phyloP scores from a whole-genome alignment of 2,113 vertebrate species.

The Oenanthe oenanthe region DNA sequence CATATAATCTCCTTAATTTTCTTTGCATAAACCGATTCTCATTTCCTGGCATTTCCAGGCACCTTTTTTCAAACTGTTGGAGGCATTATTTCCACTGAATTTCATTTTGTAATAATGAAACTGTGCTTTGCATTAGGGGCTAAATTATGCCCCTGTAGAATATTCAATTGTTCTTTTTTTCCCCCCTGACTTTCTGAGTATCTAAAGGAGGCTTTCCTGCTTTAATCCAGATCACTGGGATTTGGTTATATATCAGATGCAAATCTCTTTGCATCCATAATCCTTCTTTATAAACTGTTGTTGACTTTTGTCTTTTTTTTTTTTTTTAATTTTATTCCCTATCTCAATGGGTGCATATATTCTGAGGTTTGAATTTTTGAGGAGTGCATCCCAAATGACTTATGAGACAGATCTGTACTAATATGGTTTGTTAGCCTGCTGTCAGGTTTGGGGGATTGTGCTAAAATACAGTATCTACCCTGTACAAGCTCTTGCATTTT shows the following conservation, averaged over 20 bases:
- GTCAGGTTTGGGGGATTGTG: not conserved
- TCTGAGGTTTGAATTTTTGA: not conserved
- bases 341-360: not conserved
- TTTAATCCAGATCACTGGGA: conserved; percentile 56
- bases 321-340: not conserved
- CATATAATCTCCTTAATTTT: not conserved
- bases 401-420: not conserved
- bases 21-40: not conserved
- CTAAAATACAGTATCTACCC: not conserved
- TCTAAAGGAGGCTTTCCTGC: conserved; percentile 37
- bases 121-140: not conserved
- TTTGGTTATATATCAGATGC: conserved; percentile 51
- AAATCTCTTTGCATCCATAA: conserved; percentile 54
- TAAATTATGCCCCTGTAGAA: not conserved
- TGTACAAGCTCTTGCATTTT: not conserved
- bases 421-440: not conserved
- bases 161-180: not conserved
- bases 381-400: not conserved
- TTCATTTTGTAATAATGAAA: not conserved
- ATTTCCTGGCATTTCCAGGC: not conserved
- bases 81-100: not conserved
- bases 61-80: not conserved
- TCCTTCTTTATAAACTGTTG: conserved; percentile 40
- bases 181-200: not conserved
- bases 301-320: not conserved